Evolutionary conservation across 2,888 invertebrate genomes (phyloP).

Genomic region (Lasioglossum malachurum): DNA sequence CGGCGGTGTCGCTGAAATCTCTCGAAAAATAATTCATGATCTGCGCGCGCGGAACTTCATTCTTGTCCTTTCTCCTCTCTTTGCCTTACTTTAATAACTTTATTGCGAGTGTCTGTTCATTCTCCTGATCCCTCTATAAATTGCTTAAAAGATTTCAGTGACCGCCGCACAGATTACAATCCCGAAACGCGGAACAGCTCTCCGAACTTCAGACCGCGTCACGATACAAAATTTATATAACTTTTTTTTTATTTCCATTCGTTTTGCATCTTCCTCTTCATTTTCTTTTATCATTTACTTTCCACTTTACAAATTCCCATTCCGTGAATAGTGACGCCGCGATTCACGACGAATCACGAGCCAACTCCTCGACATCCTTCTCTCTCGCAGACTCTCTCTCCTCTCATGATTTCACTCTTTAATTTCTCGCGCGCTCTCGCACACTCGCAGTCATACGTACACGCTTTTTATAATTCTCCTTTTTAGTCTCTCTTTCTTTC

Average conservation of each 20-base stretch:
- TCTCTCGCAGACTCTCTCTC: conserved; percentile 33
- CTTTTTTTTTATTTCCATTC: conserved; percentile 41
- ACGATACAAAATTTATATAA: conserved; percentile 73
- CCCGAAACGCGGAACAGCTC: conserved; percentile 44
- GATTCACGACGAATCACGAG: conserved; percentile 74
- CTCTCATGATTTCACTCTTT: conserved; percentile 26
- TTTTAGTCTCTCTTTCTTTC: conserved; percentile 23
- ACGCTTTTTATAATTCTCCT: conserved; percentile 31
- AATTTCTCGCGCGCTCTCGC: conserved; percentile 27
- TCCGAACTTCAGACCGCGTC: conserved; percentile 65
- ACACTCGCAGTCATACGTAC: conserved; percentile 10
- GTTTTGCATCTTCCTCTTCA: conserved; percentile 29
- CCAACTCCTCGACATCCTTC: conserved; percentile 61
- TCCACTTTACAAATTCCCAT: conserved; percentile 53
- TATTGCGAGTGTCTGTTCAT: conserved; percentile 11
- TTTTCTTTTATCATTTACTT: conserved; percentile 21
- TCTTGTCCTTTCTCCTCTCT: neutral
- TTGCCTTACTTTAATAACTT: neutral
- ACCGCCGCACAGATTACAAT: conserved; percentile 30
- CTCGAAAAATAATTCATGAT: conserved; percentile 48
- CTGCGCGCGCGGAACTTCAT: conserved; percentile 24
- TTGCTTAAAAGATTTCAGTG: conserved; percentile 44
- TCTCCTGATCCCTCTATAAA: neutral
- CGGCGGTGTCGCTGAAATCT: conserved; percentile 51
- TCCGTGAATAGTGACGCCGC: conserved; percentile 66